Base-by-base conservation (phyloP, 2,888 invertebrate species). In the Perithous albicinctus region DNA sequence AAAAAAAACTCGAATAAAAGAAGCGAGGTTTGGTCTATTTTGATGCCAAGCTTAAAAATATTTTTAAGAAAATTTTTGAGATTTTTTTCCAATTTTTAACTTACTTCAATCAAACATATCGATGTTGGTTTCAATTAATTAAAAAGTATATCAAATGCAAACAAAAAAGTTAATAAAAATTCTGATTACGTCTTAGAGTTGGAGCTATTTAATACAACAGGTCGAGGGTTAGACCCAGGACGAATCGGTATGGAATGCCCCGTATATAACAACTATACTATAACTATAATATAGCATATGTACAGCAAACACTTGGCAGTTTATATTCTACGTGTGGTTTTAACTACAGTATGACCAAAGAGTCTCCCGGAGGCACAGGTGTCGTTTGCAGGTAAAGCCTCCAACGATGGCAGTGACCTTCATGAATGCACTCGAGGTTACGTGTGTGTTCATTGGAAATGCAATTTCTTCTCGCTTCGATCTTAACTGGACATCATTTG, bases 321-420 rank as follows among this genome's bases (percentile, higher is more conserved):
- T 61, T 48, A 70, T 73, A 76, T 76, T 61, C 56, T 18, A 12
- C 2, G 26, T 38, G 46, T 72, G 51, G 72, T 56, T 76, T 77
- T 67, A 61, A 69, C 70, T 70, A 56, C 56, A 38, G 48, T 59
- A 75, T 73, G 80, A 79, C 69, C 77, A 72, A 64, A 77, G 74
- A n/a, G n/a, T n/a, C n/a, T 75, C 75, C 79, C 32, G 38, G 78
- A 78, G 82, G 83, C 85, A 80, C 83, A 83, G 83, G 83, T 83
- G 85, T 83, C 82, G 77, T 75, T 80, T 48, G 73, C 77, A 54
- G 67, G 67, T 79, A 61, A 69, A 67, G 66, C 66, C 66, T 77
- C 32, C 56, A 15, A n/a, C 56, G n/a, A 59, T 59, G 74, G 66
- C 69, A 74, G 73, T 85, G 85, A 82, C 85, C 85, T 85, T 85